Conservation (phyloP, 2,113 vertebrate genomes). For the Oceanites oceanicus region DNA sequence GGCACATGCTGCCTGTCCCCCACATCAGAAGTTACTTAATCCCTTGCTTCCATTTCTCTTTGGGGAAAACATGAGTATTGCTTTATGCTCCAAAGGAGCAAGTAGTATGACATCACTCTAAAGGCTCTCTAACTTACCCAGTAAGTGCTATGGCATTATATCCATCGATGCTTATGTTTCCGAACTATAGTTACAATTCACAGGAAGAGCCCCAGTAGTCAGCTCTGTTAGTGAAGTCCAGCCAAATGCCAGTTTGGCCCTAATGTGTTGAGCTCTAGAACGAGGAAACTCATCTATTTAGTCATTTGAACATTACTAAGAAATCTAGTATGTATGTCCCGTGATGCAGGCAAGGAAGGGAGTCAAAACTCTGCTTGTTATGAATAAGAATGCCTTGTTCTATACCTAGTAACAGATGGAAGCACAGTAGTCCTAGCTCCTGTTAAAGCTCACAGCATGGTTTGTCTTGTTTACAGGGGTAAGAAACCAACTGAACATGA, state of each 20-base stretch:
- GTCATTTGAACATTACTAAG: background rate
- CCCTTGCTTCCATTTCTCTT: background rate
- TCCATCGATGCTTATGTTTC: background rate
- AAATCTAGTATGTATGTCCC: background rate
- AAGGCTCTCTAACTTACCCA: background rate
- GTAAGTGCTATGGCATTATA: background rate
- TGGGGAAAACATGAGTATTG: background rate
- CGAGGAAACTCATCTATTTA: background rate
- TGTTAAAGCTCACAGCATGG: background rate
- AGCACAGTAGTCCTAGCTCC: background rate
- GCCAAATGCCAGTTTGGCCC: background rate
- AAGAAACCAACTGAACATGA: constrained; percentile 78
- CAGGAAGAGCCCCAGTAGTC: background rate
- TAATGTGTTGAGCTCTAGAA: background rate
- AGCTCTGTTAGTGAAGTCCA: background rate
- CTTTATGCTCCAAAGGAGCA: background rate
- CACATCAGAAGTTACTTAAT: background rate
- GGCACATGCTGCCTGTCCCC: background rate
- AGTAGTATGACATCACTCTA: background rate
- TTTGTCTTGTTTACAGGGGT: constrained; percentile 69
- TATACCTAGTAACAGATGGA: background rate
- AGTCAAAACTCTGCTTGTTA: background rate
- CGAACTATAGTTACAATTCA: background rate
- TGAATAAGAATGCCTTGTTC: background rate
- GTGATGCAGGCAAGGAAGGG: background rate